Conservation (phyloP, 64 coral and sea anemone species). For the Montipora sp. region DNA sequence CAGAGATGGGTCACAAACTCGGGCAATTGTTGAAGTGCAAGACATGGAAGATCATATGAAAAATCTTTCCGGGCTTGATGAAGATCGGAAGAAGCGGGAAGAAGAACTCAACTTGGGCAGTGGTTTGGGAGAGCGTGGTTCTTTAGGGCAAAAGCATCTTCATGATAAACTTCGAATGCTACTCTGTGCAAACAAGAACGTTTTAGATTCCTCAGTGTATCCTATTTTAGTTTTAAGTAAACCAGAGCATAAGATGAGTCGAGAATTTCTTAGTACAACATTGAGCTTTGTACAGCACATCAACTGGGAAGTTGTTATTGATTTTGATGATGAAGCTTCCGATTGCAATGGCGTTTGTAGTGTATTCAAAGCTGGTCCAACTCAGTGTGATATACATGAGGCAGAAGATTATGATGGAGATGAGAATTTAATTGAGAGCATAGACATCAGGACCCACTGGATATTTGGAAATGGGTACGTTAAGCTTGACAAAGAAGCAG, state of each 20-base stretch:
- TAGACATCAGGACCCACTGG: conserved; percentile 34
- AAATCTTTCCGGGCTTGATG: conserved; percentile 30
- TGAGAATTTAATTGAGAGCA: conserved; percentile 2
- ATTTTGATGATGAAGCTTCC: conserved; percentile 64
- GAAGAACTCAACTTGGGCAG: background rate
- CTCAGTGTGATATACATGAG: conserved; percentile 51
- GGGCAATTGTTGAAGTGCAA: background rate
- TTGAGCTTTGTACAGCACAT: conserved; percentile 59
- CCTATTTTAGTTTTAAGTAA: conserved; percentile 61
- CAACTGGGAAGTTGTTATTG: conserved; percentile 46
- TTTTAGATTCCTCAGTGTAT: conserved; percentile 54
- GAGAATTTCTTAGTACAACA: background rate
- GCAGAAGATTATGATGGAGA: conserved; percentile 58
- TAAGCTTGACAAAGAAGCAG: background rate
- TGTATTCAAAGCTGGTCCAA: conserved; percentile 25
- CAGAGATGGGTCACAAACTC: conserved; percentile 41
- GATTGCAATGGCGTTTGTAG: conserved; percentile 29
- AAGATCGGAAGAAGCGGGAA: conserved; percentile 15
- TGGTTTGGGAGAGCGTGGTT: background rate
- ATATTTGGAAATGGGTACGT: conserved; percentile 69
- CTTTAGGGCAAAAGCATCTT: background rate
- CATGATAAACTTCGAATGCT: conserved; percentile 26
- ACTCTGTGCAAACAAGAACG: conserved; percentile 35
- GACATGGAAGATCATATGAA: background rate
- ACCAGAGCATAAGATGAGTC: conserved; percentile 29